phyloP scores from a whole-genome alignment of 1,140 invertebrate species.

The Elysia chlorotica region DNA sequence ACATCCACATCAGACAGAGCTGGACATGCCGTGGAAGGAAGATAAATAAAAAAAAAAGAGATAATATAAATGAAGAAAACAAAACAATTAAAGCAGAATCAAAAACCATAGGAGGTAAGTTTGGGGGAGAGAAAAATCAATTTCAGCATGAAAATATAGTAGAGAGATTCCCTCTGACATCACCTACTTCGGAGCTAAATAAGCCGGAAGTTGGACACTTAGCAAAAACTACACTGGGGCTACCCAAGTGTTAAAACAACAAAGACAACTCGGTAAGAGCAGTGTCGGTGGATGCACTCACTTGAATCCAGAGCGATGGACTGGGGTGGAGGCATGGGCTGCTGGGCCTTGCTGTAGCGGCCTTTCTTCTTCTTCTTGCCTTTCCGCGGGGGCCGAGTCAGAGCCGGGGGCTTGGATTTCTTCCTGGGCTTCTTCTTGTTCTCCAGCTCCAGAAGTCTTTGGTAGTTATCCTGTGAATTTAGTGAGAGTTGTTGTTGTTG shows the following conservation, averaged over 20 bases:
- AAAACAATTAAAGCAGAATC: not conserved
- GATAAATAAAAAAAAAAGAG: not conserved
- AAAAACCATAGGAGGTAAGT: too few relatives aligned
- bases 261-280: too few relatives aligned
- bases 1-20: slow-evolving; percentile 16
- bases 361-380: slow-evolving; percentile 74
- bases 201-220: too few relatives aligned
- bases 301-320: slow-evolving; percentile 20
- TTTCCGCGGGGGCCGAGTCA: slow-evolving; percentile 71
- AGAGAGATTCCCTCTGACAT: too few relatives aligned
- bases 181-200: too few relatives aligned
- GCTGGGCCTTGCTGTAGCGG: slow-evolving; percentile 39
- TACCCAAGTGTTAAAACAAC: too few relatives aligned
- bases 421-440: slow-evolving; percentile 80
- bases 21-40: not conserved
- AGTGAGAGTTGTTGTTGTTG: too few relatives aligned
- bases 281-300: too few relatives aligned
- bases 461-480: slow-evolving; percentile 73
- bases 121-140: too few relatives aligned
- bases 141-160: too few relatives aligned
- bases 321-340: slow-evolving; percentile 35
- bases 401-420: slow-evolving; percentile 74
- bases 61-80: not conserved
- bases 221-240: too few relatives aligned
- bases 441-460: slow-evolving; percentile 66